phyloP scores from a whole-genome alignment of 2,113 vertebrate species.

The Cacatua alba region DNA sequence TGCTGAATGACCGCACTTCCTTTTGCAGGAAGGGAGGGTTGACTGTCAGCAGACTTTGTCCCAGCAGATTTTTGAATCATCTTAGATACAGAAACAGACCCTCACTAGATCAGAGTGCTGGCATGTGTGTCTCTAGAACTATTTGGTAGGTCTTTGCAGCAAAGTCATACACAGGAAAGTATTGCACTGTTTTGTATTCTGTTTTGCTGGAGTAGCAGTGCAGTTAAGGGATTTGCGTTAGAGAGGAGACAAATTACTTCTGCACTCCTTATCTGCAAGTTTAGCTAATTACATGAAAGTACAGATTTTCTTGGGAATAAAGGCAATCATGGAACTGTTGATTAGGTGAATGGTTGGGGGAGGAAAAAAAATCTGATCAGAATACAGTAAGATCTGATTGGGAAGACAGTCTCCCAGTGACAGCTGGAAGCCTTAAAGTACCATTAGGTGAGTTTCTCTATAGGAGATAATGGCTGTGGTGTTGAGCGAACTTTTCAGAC shows the following conservation, averaged over 20 bases:
- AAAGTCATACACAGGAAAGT: accelerated
- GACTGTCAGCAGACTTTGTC: not conserved
- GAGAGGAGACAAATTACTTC: not conserved
- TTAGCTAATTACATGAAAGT: not conserved
- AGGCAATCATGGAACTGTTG: not conserved
- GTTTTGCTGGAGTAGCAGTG: not conserved
- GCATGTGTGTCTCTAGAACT: not conserved
- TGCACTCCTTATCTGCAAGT: not conserved
- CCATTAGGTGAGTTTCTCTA: not conserved
- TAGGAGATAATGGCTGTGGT: not conserved
- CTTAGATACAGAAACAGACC: not conserved
- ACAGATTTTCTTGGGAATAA: not conserved
- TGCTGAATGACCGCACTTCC: constrained; percentile 32
- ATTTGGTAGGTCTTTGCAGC: not conserved
- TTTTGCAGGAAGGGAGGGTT: constrained; percentile 7
- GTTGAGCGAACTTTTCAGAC: not conserved
- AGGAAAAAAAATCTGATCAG: not conserved
- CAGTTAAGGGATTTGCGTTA: not conserved
- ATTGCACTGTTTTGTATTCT: not conserved
- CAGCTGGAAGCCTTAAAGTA: not conserved
- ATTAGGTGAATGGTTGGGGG: not conserved
- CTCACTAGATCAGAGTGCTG: not conserved
- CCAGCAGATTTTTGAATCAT: not conserved
- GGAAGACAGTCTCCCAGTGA: not conserved
- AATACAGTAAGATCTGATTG: not conserved